phyloP scores from a whole-genome alignment of 2,888 invertebrate genomes.

The Cacoxenus indagator region DNA sequence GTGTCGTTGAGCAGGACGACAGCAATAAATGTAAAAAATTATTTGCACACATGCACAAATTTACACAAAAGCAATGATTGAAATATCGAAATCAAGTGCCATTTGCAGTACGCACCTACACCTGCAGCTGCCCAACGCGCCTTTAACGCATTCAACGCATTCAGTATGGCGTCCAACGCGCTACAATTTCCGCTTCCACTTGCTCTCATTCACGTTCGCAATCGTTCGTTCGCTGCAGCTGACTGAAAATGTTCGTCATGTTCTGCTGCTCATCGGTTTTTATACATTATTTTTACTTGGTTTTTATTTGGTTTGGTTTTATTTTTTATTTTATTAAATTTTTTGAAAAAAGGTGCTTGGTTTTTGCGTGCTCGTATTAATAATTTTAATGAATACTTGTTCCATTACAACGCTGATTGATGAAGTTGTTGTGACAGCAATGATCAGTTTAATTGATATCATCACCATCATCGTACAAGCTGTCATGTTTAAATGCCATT shows the following conservation, averaged over 20 bases:
- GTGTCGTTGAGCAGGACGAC: background rate
- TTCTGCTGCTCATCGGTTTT: background rate
- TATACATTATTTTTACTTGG: constrained; percentile 20
- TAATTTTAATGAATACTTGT: constrained; percentile 32
- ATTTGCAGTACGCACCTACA: constrained; percentile 42
- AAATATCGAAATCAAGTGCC: constrained; percentile 62
- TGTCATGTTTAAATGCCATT: constrained; percentile 16
- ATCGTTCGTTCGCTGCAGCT: constrained; percentile 18
- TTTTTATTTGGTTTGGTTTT: constrained; percentile 21
- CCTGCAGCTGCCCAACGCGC: background rate
- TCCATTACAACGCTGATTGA: constrained; percentile 28
- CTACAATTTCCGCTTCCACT: constrained; percentile 60
- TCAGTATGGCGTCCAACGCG: constrained; percentile 14
- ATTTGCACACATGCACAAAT: background rate
- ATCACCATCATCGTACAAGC: constrained; percentile 26
- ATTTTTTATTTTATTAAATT: constrained; percentile 28
- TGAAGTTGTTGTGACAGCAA: constrained; percentile 15
- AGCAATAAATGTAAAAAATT: constrained; percentile 6
- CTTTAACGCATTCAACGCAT: background rate
- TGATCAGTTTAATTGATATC: constrained; percentile 27
- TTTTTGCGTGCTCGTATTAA: constrained; percentile 20
- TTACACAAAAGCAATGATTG: constrained; percentile 46
- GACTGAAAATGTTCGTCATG: constrained; percentile 19
- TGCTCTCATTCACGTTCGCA: background rate
- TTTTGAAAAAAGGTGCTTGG: constrained; percentile 5